A percentile compares a stretch with the other conserved stretches of the same genome.
Evolutionary conservation across 2,888 invertebrate species (phyloP).

Genomic region (Lasioglossum figueresi): DNA sequence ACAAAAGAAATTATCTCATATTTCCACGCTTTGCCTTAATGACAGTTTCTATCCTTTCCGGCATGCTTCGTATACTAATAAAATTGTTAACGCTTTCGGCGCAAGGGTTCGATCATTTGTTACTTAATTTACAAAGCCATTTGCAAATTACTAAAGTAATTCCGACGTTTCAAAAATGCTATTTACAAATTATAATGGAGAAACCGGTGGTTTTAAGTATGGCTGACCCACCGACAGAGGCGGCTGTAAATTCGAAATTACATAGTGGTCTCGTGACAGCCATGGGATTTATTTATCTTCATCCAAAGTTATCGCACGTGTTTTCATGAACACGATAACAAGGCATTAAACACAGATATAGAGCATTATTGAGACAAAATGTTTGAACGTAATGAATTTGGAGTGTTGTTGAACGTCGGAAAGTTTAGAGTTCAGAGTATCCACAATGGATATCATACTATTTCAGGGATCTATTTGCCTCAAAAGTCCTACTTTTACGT

Average conservation of each 20-base stretch:
- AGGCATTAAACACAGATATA: neutral
- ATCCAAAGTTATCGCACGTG: constrained; percentile 51
- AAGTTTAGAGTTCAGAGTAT: neutral
- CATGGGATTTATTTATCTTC: constrained; percentile 64
- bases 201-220: neutral
- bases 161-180: too few relatives aligned
- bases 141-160: too few relatives aligned
- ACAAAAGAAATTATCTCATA: too few relatives aligned
- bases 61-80: too few relatives aligned
- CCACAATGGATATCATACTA: neutral
- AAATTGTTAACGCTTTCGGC: too few relatives aligned
- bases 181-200: neutral
- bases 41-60: too few relatives aligned
- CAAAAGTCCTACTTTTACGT: too few relatives aligned
- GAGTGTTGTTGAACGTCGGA: neutral
- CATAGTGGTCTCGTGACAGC: constrained; percentile 34
- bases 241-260: constrained; percentile 59
- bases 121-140: too few relatives aligned
- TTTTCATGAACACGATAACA: constrained; percentile 27
- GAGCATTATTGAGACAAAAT: neutral
- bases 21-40: too few relatives aligned
- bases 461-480: too few relatives aligned
- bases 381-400: neutral
- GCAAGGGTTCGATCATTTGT: too few relatives aligned
- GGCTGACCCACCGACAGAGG: constrained; percentile 9